Evolutionary conservation across 1,140 invertebrate species (phyloP), one percentile per base, ranked within the genome.

Genomic region (Diabrotica undecimpunctata): DNA sequence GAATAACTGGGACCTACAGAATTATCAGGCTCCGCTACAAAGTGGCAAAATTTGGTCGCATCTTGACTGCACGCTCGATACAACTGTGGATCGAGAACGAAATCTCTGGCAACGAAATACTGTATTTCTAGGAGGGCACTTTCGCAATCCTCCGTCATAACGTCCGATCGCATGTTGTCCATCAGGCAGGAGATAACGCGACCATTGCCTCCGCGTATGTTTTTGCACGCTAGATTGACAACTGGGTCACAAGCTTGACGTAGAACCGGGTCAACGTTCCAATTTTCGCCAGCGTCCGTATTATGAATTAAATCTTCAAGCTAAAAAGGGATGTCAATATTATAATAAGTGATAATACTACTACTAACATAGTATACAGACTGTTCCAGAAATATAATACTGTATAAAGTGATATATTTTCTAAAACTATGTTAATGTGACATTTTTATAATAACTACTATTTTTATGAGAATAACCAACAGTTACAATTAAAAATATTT

Each of bases 21-120:
- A 36, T 84, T 81, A 63, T 84, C 83, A 58, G 87, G 82, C 94
- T 95, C 97, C 50, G 88, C 85, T 37, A 84, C 83, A 67, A 86
- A 88, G 72, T 90, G 85, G 77, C 97, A 98, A 50, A 91, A 82
- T 46, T 84, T 85, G 4, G 87, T 82, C 5, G 96, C 96, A 82
- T 98, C 95, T 55, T 88, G 84, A 73, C 88, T 90, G 77, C 97
- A 99, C 9, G 89, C 87, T 14, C 69, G 79, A 75, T 95, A 98
- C 11, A 99, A 81, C 66, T 91, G 88, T 0, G 93, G 89, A 82
- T 99, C 96, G 53, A 99, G 79, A 75, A 92, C 94, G 74, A 94
- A 99, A 81, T 98, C 94, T 71, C 97, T 86, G 0, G 94, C 90
- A 57, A 98, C 87, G 81, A 99, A 99, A 79, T 97, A 99, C 75